Percentiles rank a stretch among this genome's conserved stretches.
Evolutionary conservation across 1,140 invertebrate genomes (phyloP).

Genomic region (Zophobas atratus): DNA sequence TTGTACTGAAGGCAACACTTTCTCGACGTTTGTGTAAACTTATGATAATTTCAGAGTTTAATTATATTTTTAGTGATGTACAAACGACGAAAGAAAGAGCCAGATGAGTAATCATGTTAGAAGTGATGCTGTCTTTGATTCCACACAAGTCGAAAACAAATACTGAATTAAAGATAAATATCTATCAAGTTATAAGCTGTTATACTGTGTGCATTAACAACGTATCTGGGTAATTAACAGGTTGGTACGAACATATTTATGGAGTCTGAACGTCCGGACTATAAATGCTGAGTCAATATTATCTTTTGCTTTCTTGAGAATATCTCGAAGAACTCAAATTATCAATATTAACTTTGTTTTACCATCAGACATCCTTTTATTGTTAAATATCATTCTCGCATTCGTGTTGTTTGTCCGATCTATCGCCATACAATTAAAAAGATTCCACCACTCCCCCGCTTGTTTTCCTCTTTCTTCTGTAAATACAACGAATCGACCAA

Average conservation of each 20-base stretch:
- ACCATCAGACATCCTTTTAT: constrained; percentile 61
- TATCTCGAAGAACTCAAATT: constrained; percentile 64
- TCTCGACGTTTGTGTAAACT: too few relatives aligned
- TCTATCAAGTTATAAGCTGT: constrained; percentile 64
- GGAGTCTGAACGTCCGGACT: constrained; percentile 66
- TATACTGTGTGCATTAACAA: constrained; percentile 64
- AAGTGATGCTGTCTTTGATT: constrained; percentile 35
- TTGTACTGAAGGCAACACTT: too few relatives aligned
- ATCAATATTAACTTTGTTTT: constrained; percentile 68
- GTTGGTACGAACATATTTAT: constrained; percentile 67
- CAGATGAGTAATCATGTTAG: constrained; percentile 18
- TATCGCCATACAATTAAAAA: constrained; percentile 40
- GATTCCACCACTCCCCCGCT: constrained; percentile 37
- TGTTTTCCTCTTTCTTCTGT: constrained; percentile 9
- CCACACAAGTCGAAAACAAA: constrained; percentile 44
- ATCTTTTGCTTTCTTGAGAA: constrained; percentile 67
- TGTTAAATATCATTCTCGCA: constrained; percentile 44
- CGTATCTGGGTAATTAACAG: constrained; percentile 68
- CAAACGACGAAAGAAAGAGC: constrained; percentile 20
- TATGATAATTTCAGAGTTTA: not conserved
- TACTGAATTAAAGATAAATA: constrained; percentile 63
- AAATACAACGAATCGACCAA: not conserved
- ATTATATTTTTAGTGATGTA: constrained; percentile 27
- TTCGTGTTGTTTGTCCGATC: constrained; percentile 42
- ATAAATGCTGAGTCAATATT: constrained; percentile 68